Base-by-base conservation (phyloP, 2,113 vertebrate genomes). In the Capricornis sumatraensis region DNA sequence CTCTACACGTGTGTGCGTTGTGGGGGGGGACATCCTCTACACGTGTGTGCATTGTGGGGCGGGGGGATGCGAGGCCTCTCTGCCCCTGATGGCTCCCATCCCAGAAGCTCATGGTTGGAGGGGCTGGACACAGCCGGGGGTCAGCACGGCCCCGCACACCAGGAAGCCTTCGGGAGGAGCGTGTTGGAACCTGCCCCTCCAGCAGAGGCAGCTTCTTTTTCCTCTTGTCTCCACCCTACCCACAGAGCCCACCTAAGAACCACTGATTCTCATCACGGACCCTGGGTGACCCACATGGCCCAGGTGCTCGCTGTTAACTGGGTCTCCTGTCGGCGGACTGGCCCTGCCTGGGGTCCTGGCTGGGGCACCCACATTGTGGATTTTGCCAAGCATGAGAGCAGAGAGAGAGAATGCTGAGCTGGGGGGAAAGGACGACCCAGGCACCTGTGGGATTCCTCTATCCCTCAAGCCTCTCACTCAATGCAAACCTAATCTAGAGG, bases 401-500 rank as follows among this genome's bases (percentile, higher is more conserved):
- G 47, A 78, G 53, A 25, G 50, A 52, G 50, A 87, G 30, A 78
- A 9, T 0, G 1, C 43, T 43, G 55, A 50, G 58, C 27, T 60
- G 94, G 89, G 86, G 78, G 28, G 47, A 71, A 78, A 96, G 78
- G 33, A 21, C 16, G 17, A 50, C 93, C 45, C 81, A 30, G 60
- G 30, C 45, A 19, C 36, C 57, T 40, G 27, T 19, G 6, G 16
- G 45, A 12, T 53, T 40, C 60, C 0, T 36, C 25, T 47, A 55
- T 98, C 98, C 97, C 98, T 96, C 96, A 95, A 95, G 97, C 43
- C 95, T 98, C 85, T 97, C 94, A 78, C 98, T 99, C 98, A 97
- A 97, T 98, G 98, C 98, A 99, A 99, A 99, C 98, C 98, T 99
- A 98, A 98, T 99, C 99, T 98, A 96, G 98, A 95, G 98, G 98